Evolutionary conservation across 2,113 vertebrate species (phyloP), one percentile per base, ranked within the genome.

Genomic region (Coregonus clupeaformis): DNA sequence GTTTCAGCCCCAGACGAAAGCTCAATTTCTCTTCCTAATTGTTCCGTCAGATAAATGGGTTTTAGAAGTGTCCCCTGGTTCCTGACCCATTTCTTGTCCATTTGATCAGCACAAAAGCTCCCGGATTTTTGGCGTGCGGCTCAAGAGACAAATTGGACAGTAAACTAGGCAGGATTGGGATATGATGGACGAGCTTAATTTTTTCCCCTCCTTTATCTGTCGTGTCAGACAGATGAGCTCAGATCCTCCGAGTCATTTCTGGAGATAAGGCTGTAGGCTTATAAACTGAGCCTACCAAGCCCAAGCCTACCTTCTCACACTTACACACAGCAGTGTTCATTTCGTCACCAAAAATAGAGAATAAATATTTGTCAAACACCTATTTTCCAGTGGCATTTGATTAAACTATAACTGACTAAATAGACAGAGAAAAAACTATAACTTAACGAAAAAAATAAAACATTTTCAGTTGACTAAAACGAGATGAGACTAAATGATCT

Each of bases 151-250:
- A 80, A 83, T 73, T 77, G 78, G 73, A 76, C 73, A 49, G 78
- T 78, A 82, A 85, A 82, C 80, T 80, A 76, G n/a, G 3, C 24
- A 76, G 76, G 80, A 85, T 70, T 49, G 68, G 67, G 30, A 30
- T 62, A 74, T 82, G 84, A 85, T 85, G 80, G 80, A 85, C 57
- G 80, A 82, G 75, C 57, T 73, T 85, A 76, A 85, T 85, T 78
- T 67, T 20, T 85, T 70, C 73, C 73, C 64, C 71, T 42, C 69
- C 76, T 71, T 73, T 78, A 67, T 72, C 78, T 69, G 57, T 75
- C 72, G 66, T 74, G 55, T 62, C 62, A 24, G 71, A 65, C 71
- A 80, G 83, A 85, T 82, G 82, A 82, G 80, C 64, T 25, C 24
- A 78, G 75, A 62, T 76, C 80, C 68, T 36, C 52, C 1, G 65